Base-by-base conservation (phyloP, 2,888 invertebrate species). In the Acheta domesticus region DNA sequence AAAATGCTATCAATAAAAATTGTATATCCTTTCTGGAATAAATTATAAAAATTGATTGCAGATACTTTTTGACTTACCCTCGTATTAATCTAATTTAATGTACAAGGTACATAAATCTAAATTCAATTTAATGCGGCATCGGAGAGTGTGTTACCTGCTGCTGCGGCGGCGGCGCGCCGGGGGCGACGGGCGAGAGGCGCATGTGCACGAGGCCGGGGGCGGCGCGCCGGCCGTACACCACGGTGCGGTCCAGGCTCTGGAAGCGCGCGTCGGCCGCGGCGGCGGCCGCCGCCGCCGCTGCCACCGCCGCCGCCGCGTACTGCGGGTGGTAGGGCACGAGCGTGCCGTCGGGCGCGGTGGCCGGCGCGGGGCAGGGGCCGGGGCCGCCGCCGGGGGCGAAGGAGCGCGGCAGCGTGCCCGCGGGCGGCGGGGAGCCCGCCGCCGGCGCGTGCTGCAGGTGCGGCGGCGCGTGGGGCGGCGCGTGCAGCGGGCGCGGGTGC, bases 121-220 rank as follows among this genome's bases (percentile, higher is more conserved):
- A n/a, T n/a, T n/a, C n/a, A n/a, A n/a, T n/a, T n/a, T n/a, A n/a
- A n/a, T n/a, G n/a, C n/a, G n/a, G n/a, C n/a, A n/a, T n/a, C n/a
- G n/a, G n/a, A n/a, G n/a, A n/a, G n/a, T n/a, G n/a, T n/a, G 4
- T 2, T 36, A 36, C 36, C 36, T 36, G 36, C 36, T 36, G 36
- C 36, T 36, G 62, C 3, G 62, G 75, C 36, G 36, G 48, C 19
- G 76, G 76, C 14, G 48, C n/a, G 36, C 76, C 76, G 75, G 75
- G 75, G 76, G 76, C 76, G 19, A 48, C 48, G 20, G 20, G 21
- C 19, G 75, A 23, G 14, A 23, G 75, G 21, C 75, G 75, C 83
- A 83, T 83, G 75, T 83, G 83, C 16, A 82, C 82, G 36, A 83
- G 79, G 36, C 82, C 81, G 11, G 80, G 76, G 3, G 78, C 78